Evolutionary conservation across 2,113 vertebrate species (phyloP), one percentile per base, ranked within the genome.

Genomic region (Periophthalmodon schlosseri): DNA sequence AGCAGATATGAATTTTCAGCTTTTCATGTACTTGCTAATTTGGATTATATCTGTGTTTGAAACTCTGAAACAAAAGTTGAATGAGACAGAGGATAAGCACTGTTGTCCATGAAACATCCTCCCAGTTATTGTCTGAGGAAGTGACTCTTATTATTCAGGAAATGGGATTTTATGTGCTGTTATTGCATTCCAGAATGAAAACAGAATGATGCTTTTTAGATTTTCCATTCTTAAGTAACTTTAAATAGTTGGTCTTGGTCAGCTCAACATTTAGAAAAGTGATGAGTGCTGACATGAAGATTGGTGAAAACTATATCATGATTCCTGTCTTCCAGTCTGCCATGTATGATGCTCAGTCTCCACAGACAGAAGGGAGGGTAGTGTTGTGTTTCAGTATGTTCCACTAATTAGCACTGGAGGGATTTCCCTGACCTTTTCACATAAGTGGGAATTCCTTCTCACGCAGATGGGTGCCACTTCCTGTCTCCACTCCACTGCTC

Each of bases 91-190:
- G 14, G 39, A n/a, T 39, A 44, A 44, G 69, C 47, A 23, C 54
- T 74, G 56, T 60, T 10, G 39, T 69, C 18, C 23, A 1, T 46
- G 57, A n/a, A 0, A 3, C 33, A 52, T 52, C 36, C 12, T 34
- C 69, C 47, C 44, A 3, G 20, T 72, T 74, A 18, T 80, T 77
- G 54, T 83, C 68, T 73, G 50, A 77, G 76, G 75, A 82, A 87
- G 82, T 69, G 5, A 14, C 68, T 79, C 70, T 80, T 80, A 70
- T 78, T 33, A 24, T 33, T 14, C 73, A 77, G 78, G 76, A 87
- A 80, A 84, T 81, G 1, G 49, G 52, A 44, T 74, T 57, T 57
- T 72, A 46, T 23, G 21, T 60, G 15, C 75, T 64, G 74, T 24
- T 10, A 28, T 44, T 58, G 52, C 66, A 73, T 68, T 74, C 63